Conservation (phyloP, 2,888 invertebrate genomes). For the Xanthia togata region DNA sequence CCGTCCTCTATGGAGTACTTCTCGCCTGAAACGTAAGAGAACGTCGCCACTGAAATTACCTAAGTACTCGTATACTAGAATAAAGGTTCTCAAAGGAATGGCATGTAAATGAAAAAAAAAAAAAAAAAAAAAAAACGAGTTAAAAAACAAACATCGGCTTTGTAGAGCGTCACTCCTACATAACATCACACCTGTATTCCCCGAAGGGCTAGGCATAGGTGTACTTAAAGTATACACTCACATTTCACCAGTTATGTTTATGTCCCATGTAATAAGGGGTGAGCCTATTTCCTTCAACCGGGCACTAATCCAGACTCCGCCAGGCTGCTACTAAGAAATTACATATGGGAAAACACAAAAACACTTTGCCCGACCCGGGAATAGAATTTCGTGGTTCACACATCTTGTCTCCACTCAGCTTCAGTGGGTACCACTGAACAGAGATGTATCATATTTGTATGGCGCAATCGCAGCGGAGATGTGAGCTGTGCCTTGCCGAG, state of each 20-base stretch:
- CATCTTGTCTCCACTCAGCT: no score
- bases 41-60: neutral
- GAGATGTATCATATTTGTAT: no score
- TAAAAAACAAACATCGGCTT: neutral
- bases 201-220: neutral
- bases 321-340: no score
- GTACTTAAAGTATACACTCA: neutral
- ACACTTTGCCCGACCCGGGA: neutral
- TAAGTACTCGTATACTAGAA: neutral
- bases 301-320: no score
- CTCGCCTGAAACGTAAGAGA: slow-evolving; percentile 28
- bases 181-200: neutral
- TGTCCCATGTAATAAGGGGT: neutral
- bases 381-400: no score
- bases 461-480: no score
- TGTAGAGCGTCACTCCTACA: neutral
- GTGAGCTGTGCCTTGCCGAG: no score
- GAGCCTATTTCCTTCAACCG: neutral
- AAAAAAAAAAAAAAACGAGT: no score
- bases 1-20: slow-evolving; percentile 49
- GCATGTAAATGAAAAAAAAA: no score
- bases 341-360: no score
- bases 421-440: no score
- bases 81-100: neutral
- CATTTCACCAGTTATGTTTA: neutral